Conservation (phyloP, 2,113 vertebrate genomes). For the Calidris pugnax region DNA sequence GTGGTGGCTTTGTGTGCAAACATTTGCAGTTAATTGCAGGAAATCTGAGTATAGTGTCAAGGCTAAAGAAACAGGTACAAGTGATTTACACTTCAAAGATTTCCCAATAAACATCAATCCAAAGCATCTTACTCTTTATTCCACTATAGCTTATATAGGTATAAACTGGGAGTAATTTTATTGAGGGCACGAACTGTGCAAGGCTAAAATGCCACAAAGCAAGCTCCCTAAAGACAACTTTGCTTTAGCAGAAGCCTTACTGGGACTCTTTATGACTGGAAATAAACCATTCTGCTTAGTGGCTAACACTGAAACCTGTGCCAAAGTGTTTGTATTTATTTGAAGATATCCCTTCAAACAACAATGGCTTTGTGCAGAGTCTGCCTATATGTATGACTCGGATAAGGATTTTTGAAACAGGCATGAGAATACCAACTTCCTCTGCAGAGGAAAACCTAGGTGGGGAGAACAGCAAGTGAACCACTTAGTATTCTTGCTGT, state of each 20-base stretch:
- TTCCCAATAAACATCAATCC: neutral
- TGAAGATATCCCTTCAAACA: neutral
- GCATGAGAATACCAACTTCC: neutral
- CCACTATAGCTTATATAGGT: neutral
- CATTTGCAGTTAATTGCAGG: slow-evolving; percentile 14
- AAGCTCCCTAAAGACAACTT: neutral
- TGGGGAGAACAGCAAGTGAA: neutral
- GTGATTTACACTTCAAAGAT: slow-evolving; percentile 32
- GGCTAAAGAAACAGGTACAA: neutral
- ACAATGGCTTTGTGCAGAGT: neutral
- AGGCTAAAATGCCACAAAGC: neutral
- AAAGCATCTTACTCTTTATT: neutral
- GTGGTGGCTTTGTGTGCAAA: neutral
- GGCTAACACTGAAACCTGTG: neutral
- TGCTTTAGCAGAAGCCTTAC: neutral
- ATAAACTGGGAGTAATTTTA: slow-evolving; percentile 18
- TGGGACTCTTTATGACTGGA: neutral
- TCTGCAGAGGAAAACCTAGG: neutral
- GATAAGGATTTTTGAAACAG: neutral
- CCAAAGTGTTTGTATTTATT: neutral
- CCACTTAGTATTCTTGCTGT: neutral
- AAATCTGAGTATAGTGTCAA: neutral
- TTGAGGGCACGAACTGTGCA: neutral
- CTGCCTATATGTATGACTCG: accelerated
- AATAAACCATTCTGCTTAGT: neutral